Base-by-base conservation (phyloP, 1,140 invertebrate genomes). In the Drosophila busckii region DNA sequence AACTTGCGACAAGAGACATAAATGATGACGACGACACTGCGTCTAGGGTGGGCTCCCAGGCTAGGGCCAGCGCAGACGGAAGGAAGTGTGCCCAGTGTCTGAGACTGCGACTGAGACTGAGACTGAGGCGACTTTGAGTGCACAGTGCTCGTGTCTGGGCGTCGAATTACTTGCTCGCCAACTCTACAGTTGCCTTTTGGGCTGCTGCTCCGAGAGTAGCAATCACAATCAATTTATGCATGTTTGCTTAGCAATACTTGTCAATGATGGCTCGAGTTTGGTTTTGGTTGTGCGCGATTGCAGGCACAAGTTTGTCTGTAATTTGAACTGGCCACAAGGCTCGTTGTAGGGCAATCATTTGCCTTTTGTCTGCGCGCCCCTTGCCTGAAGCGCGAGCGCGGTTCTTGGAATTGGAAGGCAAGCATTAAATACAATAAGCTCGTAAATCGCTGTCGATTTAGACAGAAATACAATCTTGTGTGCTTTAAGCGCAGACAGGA, bases 211-310 rank as follows among this genome's bases (percentile, higher is more conserved):
- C 59, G 17, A 9, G 25, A 48, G 15, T 44, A 38, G 22, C 40
- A 48, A 41, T 55, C 53, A 48, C 53, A 70, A 63, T 70, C 58
- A 80, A 80, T 80, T 78, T 78, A 80, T 80, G 68, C 73, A 65
- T 80, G 73, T 80, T 80, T 80, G 73, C 73, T 73, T 80, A 54
- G 75, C 73, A 82, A 80, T 80, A 80, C 71, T 82, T 80, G 73
- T 80, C 75, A 82, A 67, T 70, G 73, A 68, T 82, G 75, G 82
- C 73, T 80, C 69, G 73, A 62, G 68, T 70, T 64, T 50, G 35
- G 35, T 3, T 23, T 20, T 20, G 35, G 29, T 12, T 45, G 25
- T 17, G 64, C 34, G n/a, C 52, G 10, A 19, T 32, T 32, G 4
- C 41, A 58, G 13, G 19, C 31, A 54, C 75, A 69, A 82, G 53